Evolutionary conservation across 37 sponge, comb jelly and placozoan species (phyloP), one percentile per base, ranked within the genome.

Genomic region (Lycopodina hypogea): DNA sequence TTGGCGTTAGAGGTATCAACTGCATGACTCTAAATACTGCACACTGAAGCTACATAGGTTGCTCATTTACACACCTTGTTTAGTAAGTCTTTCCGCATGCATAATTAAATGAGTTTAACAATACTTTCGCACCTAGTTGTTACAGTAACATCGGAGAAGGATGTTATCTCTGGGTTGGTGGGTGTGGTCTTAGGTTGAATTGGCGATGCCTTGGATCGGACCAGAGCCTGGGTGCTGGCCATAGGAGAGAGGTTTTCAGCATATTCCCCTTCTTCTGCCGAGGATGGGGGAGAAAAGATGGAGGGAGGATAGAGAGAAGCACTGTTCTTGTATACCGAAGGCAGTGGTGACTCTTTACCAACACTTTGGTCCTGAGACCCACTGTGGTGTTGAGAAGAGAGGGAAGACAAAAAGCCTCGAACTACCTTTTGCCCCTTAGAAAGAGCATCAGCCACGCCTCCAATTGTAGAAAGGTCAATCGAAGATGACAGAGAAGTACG

Each of bases 381-480:
- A 17, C 11, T 14, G 18, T 17, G 53, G n/a, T 48, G 53, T 42
- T 14, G 30, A 11, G 42, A 24, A 51, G 72, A 51, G 29, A 72
- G 53, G 28, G 72, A 50, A 45, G 35, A 72, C 28, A 72, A 29
- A 23, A 72, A 50, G 29, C 29, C 71, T 14, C 37, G 21, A 1
- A 70, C 71, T 14, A 41, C 37, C 45, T 40, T 45, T 39, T 48
- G 71, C 3, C 36, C 68, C 12, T 59, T 59, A 6, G 60, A 59
- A 3, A 65, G 30, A 3, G 66, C 66, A 14, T 3, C 66, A 35
- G 71, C 71, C 71, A 70, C 71, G 11, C 71, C 71, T 48, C 71
- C 71, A 18, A 33, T 67, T 42, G 28, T 39, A 26, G 45, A 7
- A n/a, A 65, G 17, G 30, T 65, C 66, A 3, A 70, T 39, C 4